These are phyloP conservation scores for Pelagia noctiluca DNA, from an alignment of 30 jellyfish, hydroid and myxozoan species.

Conservation along the genomic window DNA sequence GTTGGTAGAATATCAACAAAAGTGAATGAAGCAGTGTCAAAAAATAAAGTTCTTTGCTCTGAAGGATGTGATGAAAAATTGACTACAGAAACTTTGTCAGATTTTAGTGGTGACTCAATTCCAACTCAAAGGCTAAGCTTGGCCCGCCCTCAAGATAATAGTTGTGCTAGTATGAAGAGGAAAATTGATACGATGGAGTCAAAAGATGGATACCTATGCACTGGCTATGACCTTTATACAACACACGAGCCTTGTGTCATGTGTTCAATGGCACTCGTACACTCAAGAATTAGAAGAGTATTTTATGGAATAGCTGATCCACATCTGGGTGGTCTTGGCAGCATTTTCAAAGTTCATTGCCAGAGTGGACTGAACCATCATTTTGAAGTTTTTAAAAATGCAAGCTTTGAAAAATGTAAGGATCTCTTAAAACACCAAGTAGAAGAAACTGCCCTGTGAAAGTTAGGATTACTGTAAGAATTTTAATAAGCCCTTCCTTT, in stretches of 20 bases:
- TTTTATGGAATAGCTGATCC: slow-evolving; percentile 64
- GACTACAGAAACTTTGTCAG: too few species aligned
- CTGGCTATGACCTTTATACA: slow-evolving; percentile 81
- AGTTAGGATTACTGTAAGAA: not conserved
- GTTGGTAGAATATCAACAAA: too few species aligned
- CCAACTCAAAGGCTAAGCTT: too few species aligned
- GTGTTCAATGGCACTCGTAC: slow-evolving; percentile 97
- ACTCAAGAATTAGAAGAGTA: slow-evolving; percentile 86
- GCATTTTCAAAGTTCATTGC: slow-evolving; percentile 71
- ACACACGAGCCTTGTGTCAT: slow-evolving; percentile 92
- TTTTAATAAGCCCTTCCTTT: not conserved
- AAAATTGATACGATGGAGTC: slow-evolving; percentile 19
- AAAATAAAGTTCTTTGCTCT: too few species aligned
- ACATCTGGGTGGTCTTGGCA: slow-evolving; percentile 79
- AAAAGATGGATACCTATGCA: slow-evolving; percentile 62
- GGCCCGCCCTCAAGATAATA: slow-evolving; percentile 1
- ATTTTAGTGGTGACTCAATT: too few species aligned
- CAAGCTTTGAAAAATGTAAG: slow-evolving; percentile 9
- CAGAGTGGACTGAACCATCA: slow-evolving; percentile 89
- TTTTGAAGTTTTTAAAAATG: slow-evolving; percentile 80
- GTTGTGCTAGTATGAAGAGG: not conserved
- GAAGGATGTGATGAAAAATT: too few species aligned
- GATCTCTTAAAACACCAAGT: slow-evolving; percentile 16
- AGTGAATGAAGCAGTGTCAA: too few species aligned
- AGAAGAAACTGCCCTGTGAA: not conserved